Evolutionary conservation across 2,888 invertebrate species (phyloP), one percentile per base, ranked within the genome.

Genomic region (Cremastobaeus sp.): DNA sequence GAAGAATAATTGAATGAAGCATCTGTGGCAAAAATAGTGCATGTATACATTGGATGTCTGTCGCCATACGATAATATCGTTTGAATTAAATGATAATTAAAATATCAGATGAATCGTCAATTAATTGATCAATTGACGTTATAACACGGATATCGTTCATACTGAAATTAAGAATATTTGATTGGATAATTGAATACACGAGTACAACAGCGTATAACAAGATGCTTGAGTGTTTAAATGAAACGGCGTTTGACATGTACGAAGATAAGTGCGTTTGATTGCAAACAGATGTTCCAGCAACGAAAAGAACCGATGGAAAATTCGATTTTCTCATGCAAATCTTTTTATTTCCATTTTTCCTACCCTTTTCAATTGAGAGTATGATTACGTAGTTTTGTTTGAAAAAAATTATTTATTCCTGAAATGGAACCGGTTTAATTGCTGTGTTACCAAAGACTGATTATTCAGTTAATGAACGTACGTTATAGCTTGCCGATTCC

Each of bases 401-500:
- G 34, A 9, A 4, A 32, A 25, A 43, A 32, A 6, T 3, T 6
- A n/a, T 32, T 32, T 32, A 8, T 25, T 25, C 3, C 8, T 8
- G 25, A 3, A 25, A 25, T 25, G 25, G 8, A 5, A 25, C 8
- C 25, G 8, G 25, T 25, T 5, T 5, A 5, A 25, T 25, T n/a
- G 4, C 11, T 32, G 5, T 32, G 9, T 32, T 32, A 32, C 8
- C 25, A 5, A 25, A 25, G 25, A 4, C 25, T 5, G 25, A 25
- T 25, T 5, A 25, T 5, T n/a, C n/a, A n/a, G n/a, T n/a, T n/a
- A 25, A 25, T 32, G 3, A 32, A 93, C 94, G 93, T 88, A 95
- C 94, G 86, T 94, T 94, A 91, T 92, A 92, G 35, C 92, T 93
- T 71, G 92, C 89, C 11, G 92, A 91, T 78, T 91, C 90, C 11